Conservation (phyloP, 2,888 invertebrate genomes). For the Platycheirus rosarum region DNA sequence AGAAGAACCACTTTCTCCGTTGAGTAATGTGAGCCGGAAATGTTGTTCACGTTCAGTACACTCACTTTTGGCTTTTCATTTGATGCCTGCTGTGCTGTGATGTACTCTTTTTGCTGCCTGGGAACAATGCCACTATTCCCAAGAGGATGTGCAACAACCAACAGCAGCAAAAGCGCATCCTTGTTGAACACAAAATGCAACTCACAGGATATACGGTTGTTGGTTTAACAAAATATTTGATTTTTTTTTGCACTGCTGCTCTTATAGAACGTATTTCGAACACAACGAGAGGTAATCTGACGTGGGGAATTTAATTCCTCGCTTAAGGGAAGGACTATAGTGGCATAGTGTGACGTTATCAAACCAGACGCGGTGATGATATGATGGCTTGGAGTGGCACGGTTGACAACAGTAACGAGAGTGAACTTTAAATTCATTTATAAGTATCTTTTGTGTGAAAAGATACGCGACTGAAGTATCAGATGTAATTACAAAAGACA, state of each 20-base stretch:
- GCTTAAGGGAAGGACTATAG: neutral
- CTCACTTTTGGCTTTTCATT: slow-evolving; percentile 59
- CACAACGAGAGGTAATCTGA: too few species aligned
- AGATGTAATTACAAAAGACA: slow-evolving; percentile 1
- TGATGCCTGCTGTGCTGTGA: slow-evolving; percentile 30
- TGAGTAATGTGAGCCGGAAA: slow-evolving; percentile 53
- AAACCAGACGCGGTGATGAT: slow-evolving; percentile 51
- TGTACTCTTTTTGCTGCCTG: slow-evolving; percentile 30
- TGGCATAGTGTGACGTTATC: slow-evolving; percentile 36
- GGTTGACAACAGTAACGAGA: slow-evolving; percentile 49
- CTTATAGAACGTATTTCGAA: slow-evolving; percentile 14
- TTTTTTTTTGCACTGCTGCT: slow-evolving; percentile 2
- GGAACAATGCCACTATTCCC: slow-evolving; percentile 16
- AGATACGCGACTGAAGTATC: slow-evolving; percentile 10
- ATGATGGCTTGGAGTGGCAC: slow-evolving; percentile 40
- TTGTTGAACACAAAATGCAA: slow-evolving; percentile 59
- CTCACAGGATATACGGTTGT: slow-evolving; percentile 66
- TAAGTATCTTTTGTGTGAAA: slow-evolving; percentile 42
- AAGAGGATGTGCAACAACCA: slow-evolving; percentile 38
- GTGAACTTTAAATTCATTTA: slow-evolving; percentile 58
- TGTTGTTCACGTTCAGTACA: slow-evolving; percentile 37
- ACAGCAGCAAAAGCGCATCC: slow-evolving; percentile 53
- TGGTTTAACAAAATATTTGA: slow-evolving; percentile 25
- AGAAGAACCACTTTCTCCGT: too few species aligned
- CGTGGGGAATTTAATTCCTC: too few species aligned